These are phyloP conservation scores for Chalcis sispes DNA, from an alignment of 2,888 invertebrate species.

Conservation along the genomic window DNA sequence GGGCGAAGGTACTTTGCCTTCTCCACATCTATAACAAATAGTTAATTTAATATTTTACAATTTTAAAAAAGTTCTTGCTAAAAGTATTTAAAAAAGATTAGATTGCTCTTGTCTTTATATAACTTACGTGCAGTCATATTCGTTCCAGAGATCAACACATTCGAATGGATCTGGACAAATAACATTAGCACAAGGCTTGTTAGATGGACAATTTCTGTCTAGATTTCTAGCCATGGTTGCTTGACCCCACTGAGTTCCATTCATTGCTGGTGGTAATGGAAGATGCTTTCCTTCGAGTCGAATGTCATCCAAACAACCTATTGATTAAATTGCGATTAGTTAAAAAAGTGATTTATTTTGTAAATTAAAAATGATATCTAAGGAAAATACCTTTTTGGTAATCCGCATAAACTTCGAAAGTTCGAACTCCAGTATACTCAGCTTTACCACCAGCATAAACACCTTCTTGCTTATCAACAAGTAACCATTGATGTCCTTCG, in stretches of 20 bases:
- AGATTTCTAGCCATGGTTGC: constrained; percentile 95
- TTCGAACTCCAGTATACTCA: constrained; percentile 94
- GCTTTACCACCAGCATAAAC: constrained; percentile 97
- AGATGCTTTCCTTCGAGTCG: constrained; percentile 96
- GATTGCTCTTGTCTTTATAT: too few relatives aligned
- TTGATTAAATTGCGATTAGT: constrained; percentile 30
- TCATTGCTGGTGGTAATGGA: constrained; percentile 95
- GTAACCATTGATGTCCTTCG: constrained; percentile 92
- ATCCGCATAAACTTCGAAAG: constrained; percentile 95
- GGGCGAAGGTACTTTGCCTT: constrained; percentile 92
- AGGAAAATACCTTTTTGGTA: constrained; percentile 88
- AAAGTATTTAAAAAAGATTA: too few relatives aligned
- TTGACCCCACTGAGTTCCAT: constrained; percentile 96
- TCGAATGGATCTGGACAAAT: constrained; percentile 96
- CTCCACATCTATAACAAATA: constrained; percentile 85
- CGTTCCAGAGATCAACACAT: constrained; percentile 98
- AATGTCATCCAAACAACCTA: constrained; percentile 88
- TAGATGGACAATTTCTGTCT: constrained; percentile 94
- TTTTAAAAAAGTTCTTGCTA: too few relatives aligned
- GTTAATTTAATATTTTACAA: background rate
- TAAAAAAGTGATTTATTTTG: background rate
- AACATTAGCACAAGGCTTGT: constrained; percentile 95
- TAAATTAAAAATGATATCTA: background rate
- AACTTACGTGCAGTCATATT: constrained; percentile 98
- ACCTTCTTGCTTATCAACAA: constrained; percentile 95